A percentile compares a stretch with the other conserved stretches of the same genome.
Evolutionary conservation across 2,797 vertebrate species (phyloP).

Genomic region (Salarias fasciatus): DNA sequence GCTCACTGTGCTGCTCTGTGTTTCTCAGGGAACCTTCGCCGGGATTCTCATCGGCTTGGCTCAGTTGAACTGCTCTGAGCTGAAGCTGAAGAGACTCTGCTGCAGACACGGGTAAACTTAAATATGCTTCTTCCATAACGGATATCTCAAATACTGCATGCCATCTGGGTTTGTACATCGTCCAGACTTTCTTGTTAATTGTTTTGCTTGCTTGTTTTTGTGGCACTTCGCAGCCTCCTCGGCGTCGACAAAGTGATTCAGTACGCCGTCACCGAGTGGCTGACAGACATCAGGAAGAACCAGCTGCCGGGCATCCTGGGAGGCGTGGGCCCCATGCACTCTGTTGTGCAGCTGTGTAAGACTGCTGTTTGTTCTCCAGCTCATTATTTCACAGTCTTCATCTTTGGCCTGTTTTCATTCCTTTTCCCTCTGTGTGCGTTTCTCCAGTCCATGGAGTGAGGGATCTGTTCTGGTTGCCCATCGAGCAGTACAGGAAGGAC

Average conservation of each 20-base stretch:
- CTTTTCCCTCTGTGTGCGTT: slow-evolving; percentile 4
- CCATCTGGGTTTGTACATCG: background rate
- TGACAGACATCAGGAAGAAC: slow-evolving; percentile 94
- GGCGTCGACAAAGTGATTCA: slow-evolving; percentile 94
- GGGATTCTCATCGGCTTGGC: slow-evolving; percentile 94
- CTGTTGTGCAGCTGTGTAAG: slow-evolving; percentile 94
- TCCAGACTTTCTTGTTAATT: background rate
- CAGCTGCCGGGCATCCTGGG: slow-evolving; percentile 93
- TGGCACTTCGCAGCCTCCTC: slow-evolving; percentile 80
- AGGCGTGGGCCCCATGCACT: slow-evolving; percentile 95
- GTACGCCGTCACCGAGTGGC: slow-evolving; percentile 93
- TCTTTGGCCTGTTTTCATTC: background rate
- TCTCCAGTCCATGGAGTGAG: slow-evolving; percentile 90
- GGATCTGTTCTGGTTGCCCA: slow-evolving; percentile 94
- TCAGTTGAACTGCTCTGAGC: slow-evolving; percentile 93
- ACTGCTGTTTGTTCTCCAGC: slow-evolving; percentile 36
- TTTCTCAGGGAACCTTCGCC: slow-evolving; percentile 89
- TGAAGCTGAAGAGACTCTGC: slow-evolving; percentile 93
- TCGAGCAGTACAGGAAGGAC: slow-evolving; percentile 93
- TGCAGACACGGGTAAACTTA: slow-evolving; percentile 89
- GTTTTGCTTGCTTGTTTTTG: slow-evolving; percentile 3
- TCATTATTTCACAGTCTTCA: background rate
- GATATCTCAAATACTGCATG: background rate
- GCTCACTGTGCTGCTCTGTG: slow-evolving; percentile 5
- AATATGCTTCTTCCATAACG: background rate